These are phyloP conservation scores for Spodoptera littoralis DNA, from an alignment of 2,888 invertebrate species.

Conservation along the genomic window DNA sequence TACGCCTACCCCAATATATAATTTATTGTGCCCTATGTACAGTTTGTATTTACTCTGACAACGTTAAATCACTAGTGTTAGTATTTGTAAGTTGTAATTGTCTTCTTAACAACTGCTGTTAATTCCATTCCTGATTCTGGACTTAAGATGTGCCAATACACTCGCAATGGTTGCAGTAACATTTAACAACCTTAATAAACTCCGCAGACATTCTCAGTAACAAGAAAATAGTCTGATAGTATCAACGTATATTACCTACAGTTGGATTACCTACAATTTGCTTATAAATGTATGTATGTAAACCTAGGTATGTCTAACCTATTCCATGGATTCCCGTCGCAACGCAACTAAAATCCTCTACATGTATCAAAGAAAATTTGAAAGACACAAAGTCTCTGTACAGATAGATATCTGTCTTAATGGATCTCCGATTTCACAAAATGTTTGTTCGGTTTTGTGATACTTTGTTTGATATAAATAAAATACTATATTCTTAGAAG, in stretches of 20 bases:
- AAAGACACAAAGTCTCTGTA: conserved; percentile 10
- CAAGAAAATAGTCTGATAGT: neutral
- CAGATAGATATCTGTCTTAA: conserved; percentile 10
- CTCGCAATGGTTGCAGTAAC: conserved; percentile 25
- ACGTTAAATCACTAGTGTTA: too few species aligned
- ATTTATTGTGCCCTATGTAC: conserved; percentile 12
- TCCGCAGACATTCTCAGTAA: conserved; percentile 1
- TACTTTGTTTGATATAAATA: too few species aligned
- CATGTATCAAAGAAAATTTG: conserved; percentile 18
- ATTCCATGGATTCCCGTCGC: neutral
- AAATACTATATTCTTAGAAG: neutral
- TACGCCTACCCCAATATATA: conserved; percentile 11
- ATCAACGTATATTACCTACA: neutral
- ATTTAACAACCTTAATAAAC: conserved; percentile 37
- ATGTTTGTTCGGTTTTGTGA: too few species aligned
- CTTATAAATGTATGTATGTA: conserved; percentile 4
- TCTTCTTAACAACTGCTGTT: conserved; percentile 29
- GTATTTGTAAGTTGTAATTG: conserved; percentile 16
- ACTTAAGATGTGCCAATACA: conserved; percentile 28
- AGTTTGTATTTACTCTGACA: conserved; percentile 3
- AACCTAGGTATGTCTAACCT: neutral
- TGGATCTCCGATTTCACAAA: conserved; percentile 1
- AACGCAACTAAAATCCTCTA: conserved; percentile 24
- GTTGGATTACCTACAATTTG: neutral
- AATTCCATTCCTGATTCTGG: conserved; percentile 19